phyloP scores from a whole-genome alignment of 2,888 invertebrate genomes.

The Xestia ashworthii region DNA sequence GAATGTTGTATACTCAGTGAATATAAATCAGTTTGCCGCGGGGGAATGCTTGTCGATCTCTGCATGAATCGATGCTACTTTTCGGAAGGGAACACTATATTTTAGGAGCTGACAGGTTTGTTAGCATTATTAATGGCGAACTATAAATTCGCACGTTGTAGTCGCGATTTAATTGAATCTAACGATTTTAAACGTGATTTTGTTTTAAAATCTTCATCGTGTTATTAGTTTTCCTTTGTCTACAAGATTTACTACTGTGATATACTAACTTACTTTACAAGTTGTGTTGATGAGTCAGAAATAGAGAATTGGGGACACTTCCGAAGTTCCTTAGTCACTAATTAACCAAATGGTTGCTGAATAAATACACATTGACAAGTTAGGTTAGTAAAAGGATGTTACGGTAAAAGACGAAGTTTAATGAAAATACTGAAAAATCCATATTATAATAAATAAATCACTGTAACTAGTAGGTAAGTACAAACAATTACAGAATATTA shows the following conservation, averaged over 20 bases:
- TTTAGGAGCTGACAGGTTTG: slow-evolving; percentile 40
- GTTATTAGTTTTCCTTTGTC: slow-evolving; percentile 6
- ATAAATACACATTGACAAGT: too few relatives aligned
- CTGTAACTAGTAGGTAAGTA: too few relatives aligned
- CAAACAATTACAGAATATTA: too few relatives aligned
- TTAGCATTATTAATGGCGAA: slow-evolving; percentile 36
- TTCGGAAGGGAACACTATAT: slow-evolving; percentile 44
- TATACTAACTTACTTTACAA: background rate
- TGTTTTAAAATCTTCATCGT: background rate
- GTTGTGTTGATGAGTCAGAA: background rate
- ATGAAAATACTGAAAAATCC: too few relatives aligned
- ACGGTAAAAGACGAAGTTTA: too few relatives aligned
- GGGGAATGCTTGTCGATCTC: slow-evolving; percentile 45
- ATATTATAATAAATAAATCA: too few relatives aligned
- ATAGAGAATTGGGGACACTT: background rate
- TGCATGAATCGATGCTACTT: slow-evolving; percentile 52
- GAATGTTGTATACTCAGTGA: slow-evolving; percentile 52
- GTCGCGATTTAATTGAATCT: slow-evolving; percentile 27
- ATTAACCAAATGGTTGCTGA: too few relatives aligned
- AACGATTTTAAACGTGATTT: slow-evolving; percentile 6
- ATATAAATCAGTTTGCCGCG: slow-evolving; percentile 64
- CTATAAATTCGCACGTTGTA: slow-evolving; percentile 25
- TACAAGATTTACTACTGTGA: background rate
- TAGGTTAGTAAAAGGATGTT: too few relatives aligned
- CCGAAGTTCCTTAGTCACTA: background rate